These are phyloP conservation scores for Salarias fasciatus DNA, from an alignment of 2,797 vertebrate species.

Conservation along the genomic window DNA sequence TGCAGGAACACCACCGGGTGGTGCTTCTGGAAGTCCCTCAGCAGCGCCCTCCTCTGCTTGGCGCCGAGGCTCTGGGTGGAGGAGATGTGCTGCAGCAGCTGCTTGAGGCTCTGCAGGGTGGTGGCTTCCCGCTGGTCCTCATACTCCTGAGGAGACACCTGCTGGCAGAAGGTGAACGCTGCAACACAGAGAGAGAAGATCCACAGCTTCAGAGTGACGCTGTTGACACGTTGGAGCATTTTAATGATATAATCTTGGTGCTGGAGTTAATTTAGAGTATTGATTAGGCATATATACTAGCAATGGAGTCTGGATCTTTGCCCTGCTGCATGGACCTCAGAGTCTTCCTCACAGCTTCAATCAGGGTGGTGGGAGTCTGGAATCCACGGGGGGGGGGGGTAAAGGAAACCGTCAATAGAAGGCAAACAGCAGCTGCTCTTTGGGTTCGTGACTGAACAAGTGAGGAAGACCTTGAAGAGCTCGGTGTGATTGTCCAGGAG, in stretches of 20 bases:
- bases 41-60: constrained; percentile 84
- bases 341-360: constrained; percentile 83
- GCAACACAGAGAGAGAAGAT: constrained; percentile 40
- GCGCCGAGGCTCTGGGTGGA: constrained; percentile 65
- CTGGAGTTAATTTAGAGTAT: background rate
- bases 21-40: constrained; percentile 88
- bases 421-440: too few relatives aligned
- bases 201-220: too few relatives aligned
- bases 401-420: background rate
- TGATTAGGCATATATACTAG: constrained; percentile 76
- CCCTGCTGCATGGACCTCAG: constrained; percentile 83
- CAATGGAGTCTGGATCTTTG: constrained; percentile 80
- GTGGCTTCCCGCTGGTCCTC: constrained; percentile 82
- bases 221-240: too few relatives aligned
- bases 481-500: constrained; percentile 83
- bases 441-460: background rate
- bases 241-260: too few relatives aligned
- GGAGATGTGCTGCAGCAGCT: constrained; percentile 79
- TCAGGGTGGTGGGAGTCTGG: constrained; percentile 83
- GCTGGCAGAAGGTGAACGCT: constrained; percentile 90
- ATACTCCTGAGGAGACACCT: constrained; percentile 81
- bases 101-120: constrained; percentile 80
- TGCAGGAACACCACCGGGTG: constrained; percentile 83
- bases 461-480: constrained; percentile 83
- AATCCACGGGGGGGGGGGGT: background rate